Conservation (phyloP, 2,113 vertebrate genomes). For the Lucifuga dentata region DNA sequence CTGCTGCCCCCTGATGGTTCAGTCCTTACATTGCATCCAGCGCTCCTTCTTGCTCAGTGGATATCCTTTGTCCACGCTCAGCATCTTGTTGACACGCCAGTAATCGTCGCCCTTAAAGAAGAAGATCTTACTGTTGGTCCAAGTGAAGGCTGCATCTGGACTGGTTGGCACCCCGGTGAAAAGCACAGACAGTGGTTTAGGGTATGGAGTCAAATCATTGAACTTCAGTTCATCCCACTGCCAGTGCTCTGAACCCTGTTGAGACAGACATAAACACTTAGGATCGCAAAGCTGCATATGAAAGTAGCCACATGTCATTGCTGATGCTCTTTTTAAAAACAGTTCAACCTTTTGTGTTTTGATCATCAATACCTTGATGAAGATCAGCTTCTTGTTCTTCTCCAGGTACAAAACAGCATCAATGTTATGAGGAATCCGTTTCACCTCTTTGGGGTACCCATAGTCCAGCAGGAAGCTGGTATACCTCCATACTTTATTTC, state of each 20-base stretch:
- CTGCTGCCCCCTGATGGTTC: slow-evolving; percentile 62
- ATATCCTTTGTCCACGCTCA: slow-evolving; percentile 84
- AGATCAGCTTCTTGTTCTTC: slow-evolving; percentile 88
- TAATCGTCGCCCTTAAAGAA: slow-evolving; percentile 89
- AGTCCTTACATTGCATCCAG: slow-evolving; percentile 86
- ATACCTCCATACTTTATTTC: slow-evolving; percentile 87
- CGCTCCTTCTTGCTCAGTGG: slow-evolving; percentile 82
- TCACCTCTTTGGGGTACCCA: slow-evolving; percentile 87
- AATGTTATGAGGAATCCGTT: slow-evolving; percentile 82
- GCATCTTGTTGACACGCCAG: slow-evolving; percentile 85
- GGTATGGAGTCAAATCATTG: slow-evolving; percentile 79
- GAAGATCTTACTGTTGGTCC: slow-evolving; percentile 87
- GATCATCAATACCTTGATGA: slow-evolving; percentile 87
- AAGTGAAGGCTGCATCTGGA: slow-evolving; percentile 85
- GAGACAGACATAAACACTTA: not conserved
- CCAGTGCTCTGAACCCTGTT: slow-evolving; percentile 83
- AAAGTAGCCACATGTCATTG: not conserved
- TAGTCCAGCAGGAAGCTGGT: slow-evolving; percentile 82
- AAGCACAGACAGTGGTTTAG: slow-evolving; percentile 85
- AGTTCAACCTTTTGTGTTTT: not conserved
- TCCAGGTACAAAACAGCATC: slow-evolving; percentile 88
- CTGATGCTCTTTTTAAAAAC: not conserved
- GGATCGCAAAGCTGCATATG: not conserved
- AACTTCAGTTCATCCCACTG: slow-evolving; percentile 88
- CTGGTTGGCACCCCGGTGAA: slow-evolving; percentile 82